Percentiles rank a stretch among this genome's conserved stretches.
These are phyloP conservation scores for Pantherophis alleghaniensis DNA, from an alignment of 2,797 vertebrate species.

Conservation along the genomic window DNA sequence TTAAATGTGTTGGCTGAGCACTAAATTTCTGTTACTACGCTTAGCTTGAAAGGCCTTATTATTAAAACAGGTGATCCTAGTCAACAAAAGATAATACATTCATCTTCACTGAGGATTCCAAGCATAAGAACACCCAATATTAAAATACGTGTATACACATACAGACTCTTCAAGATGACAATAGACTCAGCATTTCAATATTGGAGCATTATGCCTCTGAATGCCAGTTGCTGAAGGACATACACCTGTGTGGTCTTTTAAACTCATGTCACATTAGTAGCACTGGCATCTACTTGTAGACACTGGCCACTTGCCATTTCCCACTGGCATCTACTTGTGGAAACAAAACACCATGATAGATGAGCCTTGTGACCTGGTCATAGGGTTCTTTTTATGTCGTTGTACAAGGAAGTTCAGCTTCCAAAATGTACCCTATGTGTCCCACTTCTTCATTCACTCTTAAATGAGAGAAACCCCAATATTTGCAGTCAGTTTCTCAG, in stretches of 20 bases:
- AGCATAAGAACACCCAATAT: not conserved
- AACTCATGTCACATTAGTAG: not conserved
- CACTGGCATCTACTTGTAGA: not conserved
- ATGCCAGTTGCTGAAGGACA: not conserved
- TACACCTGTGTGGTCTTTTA: not conserved
- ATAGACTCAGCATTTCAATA: not conserved
- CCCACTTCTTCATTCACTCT: not conserved
- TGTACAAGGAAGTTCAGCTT: not conserved
- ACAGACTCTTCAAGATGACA: not conserved
- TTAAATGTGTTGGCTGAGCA: not conserved
- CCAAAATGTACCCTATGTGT: not conserved
- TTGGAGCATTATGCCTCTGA: not conserved
- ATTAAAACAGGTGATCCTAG: not conserved
- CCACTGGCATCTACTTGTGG: not conserved
- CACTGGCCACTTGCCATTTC: too few relatives aligned
- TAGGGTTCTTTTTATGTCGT: not conserved
- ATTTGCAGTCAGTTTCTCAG: not conserved
- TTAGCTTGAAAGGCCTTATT: not conserved
- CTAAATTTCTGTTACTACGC: not conserved
- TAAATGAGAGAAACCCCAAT: not conserved
- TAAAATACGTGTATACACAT: not conserved
- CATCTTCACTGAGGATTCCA: not conserved
- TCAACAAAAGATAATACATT: not conserved
- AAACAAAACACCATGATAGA: not conserved
- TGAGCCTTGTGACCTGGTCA: not conserved